Conservation (phyloP, 2,113 vertebrate genomes). For the Oryctolagus cuniculus region DNA sequence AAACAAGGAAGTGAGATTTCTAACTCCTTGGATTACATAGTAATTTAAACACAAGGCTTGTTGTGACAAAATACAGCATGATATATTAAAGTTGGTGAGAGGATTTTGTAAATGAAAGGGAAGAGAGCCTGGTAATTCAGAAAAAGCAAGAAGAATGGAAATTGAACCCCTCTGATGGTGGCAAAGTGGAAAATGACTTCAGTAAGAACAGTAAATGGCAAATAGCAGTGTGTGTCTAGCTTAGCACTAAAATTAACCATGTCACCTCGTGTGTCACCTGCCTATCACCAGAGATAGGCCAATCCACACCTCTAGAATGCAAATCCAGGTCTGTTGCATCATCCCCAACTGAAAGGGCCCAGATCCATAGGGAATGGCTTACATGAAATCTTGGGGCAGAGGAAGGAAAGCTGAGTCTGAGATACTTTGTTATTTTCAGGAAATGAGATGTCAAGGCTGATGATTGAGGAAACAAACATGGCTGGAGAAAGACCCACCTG, state of each 20-base stretch:
- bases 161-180: not conserved
- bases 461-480: not conserved
- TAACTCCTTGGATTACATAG: slow-evolving; percentile 48
- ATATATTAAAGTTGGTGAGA: slow-evolving; percentile 60
- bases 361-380: not conserved
- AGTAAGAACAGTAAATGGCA: not conserved
- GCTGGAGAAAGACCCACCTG: not conserved
- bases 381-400: not conserved
- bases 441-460: not conserved
- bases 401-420: not conserved
- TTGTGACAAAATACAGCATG: slow-evolving; percentile 63
- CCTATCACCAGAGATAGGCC: not conserved
- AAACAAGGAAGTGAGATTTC: slow-evolving; percentile 51
- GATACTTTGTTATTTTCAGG: not conserved
- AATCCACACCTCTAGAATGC: not conserved
- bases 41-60: slow-evolving; percentile 63
- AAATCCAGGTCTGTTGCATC: not conserved
- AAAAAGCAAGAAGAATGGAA: not conserved
- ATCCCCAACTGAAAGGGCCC: not conserved
- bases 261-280: not conserved
- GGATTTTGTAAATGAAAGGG: slow-evolving; percentile 51
- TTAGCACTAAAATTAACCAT: not conserved
- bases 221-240: not conserved
- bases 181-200: not conserved
- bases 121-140: slow-evolving; percentile 9